Evolutionary conservation across 2,888 invertebrate species (phyloP).

Genomic region (Archips crataeganus): DNA sequence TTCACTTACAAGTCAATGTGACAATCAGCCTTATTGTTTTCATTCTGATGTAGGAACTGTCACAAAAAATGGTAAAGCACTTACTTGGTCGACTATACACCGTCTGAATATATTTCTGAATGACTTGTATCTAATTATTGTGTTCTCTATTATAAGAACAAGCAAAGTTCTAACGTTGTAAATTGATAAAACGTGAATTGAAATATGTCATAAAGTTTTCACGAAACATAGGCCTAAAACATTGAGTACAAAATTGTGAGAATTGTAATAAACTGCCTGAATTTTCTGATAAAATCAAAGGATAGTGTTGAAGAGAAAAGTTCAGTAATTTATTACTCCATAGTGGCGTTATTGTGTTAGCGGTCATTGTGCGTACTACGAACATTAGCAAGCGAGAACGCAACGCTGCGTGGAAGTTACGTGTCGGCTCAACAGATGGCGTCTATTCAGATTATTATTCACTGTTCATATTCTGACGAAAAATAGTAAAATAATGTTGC

Average conservation of each 20-base stretch:
- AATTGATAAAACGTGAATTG: not conserved
- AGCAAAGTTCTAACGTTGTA: not conserved
- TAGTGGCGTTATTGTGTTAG: not conserved
- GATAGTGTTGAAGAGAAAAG: not conserved
- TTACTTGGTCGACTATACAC: too few relatives aligned
- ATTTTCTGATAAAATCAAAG: not conserved
- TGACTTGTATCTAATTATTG: not conserved
- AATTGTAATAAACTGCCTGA: conserved; percentile 9
- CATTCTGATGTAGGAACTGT: too few relatives aligned
- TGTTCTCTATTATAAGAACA: conserved; percentile 8
- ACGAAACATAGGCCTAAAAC: conserved; percentile 28
- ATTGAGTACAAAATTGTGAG: conserved; percentile 25
- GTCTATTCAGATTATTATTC: not conserved
- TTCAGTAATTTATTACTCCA: not conserved
- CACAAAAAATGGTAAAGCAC: too few relatives aligned
- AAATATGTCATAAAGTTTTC: not conserved
- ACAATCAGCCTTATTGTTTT: too few relatives aligned
- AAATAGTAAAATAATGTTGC: not conserved
- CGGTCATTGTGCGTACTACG: not conserved
- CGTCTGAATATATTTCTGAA: not conserved
- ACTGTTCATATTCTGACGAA: not conserved
- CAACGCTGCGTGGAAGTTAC: not conserved
- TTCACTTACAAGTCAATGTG: too few relatives aligned
- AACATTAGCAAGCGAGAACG: not conserved
- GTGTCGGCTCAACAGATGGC: not conserved